phyloP scores from a whole-genome alignment of 1,140 invertebrate species.

The Mamestra configurata region DNA sequence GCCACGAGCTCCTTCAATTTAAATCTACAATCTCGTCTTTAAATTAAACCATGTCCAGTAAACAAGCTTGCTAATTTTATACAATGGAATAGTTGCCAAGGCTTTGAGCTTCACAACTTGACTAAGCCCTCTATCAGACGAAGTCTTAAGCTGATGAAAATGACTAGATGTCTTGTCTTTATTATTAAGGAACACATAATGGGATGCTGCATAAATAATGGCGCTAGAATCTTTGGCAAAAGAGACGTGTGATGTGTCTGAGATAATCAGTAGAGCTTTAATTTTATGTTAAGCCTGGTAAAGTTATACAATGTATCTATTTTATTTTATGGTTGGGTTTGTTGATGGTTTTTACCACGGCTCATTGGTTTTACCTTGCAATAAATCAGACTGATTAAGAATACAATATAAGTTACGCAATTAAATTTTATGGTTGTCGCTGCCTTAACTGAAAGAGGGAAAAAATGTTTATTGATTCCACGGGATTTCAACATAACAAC shows the following conservation, averaged over 20 bases:
- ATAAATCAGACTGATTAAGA: neutral
- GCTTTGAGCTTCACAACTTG: conserved; percentile 2
- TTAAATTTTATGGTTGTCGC: too few relatives aligned
- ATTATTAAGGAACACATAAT: conserved; percentile 38
- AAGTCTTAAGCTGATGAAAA: conserved; percentile 35
- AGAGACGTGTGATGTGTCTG: neutral
- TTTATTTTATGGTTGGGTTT: neutral
- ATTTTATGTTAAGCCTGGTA: neutral
- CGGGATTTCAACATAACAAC: too few relatives aligned
- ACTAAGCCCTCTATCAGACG: conserved; percentile 21
- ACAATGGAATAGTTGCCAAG: neutral
- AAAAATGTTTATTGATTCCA: too few relatives aligned
- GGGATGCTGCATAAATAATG: conserved; percentile 17
- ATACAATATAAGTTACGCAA: too few relatives aligned
- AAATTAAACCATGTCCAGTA: neutral
- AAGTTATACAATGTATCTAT: too few relatives aligned
- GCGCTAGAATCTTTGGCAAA: neutral
- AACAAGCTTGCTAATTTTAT: neutral
- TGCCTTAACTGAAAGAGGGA: too few relatives aligned
- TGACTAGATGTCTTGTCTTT: neutral
- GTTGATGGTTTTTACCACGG: neutral
- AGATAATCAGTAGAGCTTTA: neutral
- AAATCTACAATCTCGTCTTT: neutral
- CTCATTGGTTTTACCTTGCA: neutral
- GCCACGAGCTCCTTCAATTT: too few relatives aligned